phyloP scores from a whole-genome alignment of 2,797 vertebrate genomes.

The Bovichtus variegatus region DNA sequence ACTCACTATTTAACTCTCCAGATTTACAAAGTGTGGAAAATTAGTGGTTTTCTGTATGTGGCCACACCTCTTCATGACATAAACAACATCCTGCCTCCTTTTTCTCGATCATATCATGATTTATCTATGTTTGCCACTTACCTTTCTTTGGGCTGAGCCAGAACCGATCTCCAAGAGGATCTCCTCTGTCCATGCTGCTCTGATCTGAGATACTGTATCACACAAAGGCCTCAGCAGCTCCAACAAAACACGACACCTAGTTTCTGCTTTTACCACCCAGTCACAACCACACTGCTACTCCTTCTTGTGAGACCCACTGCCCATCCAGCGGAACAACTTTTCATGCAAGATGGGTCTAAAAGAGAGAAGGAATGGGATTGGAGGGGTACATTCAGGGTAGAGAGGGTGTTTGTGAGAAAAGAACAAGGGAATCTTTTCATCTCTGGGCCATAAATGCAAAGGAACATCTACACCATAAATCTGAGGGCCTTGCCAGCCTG shows the following conservation, averaged over 20 bases:
- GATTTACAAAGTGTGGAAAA: constrained; percentile 11
- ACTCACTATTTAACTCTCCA: constrained; percentile 3
- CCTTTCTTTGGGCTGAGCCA: constrained; percentile 88
- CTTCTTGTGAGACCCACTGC: constrained; percentile 57
- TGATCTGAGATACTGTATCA: constrained; percentile 58
- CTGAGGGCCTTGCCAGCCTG: constrained; percentile 63
- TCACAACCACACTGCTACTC: constrained; percentile 48
- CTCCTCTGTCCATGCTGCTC: constrained; percentile 72
- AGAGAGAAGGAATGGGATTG: constrained; percentile 58
- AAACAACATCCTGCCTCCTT: constrained; percentile 3
- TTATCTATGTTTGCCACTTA: constrained; percentile 57
- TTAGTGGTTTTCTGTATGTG: not conserved
- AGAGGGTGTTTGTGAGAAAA: constrained; percentile 69
- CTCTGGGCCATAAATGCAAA: constrained; percentile 76
- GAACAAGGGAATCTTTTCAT: constrained; percentile 88
- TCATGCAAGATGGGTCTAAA: constrained; percentile 63
- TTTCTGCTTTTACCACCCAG: constrained; percentile 37
- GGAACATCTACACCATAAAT: constrained; percentile 84
- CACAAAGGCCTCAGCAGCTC: constrained; percentile 16
- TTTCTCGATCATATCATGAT: not conserved
- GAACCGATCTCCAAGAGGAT: constrained; percentile 86
- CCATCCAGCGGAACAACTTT: constrained; percentile 46
- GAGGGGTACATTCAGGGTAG: constrained; percentile 69
- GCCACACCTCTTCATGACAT: constrained; percentile 54
- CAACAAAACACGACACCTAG: constrained; percentile 33